Percentiles rank a stretch among this genome's conserved stretches.
Evolutionary conservation across 2,113 vertebrate genomes (phyloP).

Genomic region (Dicrurus megarhynchus): DNA sequence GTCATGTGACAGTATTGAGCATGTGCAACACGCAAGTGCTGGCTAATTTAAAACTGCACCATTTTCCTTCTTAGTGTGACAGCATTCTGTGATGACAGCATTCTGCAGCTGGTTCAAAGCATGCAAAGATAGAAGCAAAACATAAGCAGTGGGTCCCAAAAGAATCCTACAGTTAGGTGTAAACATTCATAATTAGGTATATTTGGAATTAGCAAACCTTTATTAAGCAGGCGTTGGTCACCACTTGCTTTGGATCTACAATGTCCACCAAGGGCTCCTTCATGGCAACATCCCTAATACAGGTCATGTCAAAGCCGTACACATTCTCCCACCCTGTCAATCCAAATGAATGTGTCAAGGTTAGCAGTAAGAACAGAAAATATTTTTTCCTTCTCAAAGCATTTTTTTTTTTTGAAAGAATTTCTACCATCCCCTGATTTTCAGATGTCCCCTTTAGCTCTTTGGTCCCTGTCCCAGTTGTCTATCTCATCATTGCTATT

Average conservation of each 20-base stretch:
- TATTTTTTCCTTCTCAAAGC: not conserved
- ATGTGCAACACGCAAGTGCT: not conserved
- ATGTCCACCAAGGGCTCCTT: constrained; percentile 96
- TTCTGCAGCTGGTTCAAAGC: not conserved
- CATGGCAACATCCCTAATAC: constrained; percentile 95
- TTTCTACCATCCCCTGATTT: not conserved
- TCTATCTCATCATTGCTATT: not conserved
- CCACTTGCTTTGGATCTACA: constrained; percentile 96
- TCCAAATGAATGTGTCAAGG: constrained; percentile 30
- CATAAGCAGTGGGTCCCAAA: not conserved
- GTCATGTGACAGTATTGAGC: not conserved
- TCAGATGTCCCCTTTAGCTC: not conserved
- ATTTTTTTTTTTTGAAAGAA: not conserved
- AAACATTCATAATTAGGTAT: not conserved
- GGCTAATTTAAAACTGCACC: not conserved
- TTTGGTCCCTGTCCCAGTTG: not conserved
- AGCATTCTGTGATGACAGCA: not conserved
- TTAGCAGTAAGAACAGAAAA: not conserved
- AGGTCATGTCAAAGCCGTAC: constrained; percentile 99
- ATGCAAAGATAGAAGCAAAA: not conserved
- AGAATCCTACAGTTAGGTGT: not conserved
- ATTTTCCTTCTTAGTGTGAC: not conserved
- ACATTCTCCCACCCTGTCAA: constrained; percentile 97
- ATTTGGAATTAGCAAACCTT: constrained; percentile 82
- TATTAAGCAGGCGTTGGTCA: constrained; percentile 94